Evolutionary conservation across 1,140 invertebrate genomes (phyloP), one percentile per base, ranked within the genome.

Genomic region (Leptinotarsa texana): DNA sequence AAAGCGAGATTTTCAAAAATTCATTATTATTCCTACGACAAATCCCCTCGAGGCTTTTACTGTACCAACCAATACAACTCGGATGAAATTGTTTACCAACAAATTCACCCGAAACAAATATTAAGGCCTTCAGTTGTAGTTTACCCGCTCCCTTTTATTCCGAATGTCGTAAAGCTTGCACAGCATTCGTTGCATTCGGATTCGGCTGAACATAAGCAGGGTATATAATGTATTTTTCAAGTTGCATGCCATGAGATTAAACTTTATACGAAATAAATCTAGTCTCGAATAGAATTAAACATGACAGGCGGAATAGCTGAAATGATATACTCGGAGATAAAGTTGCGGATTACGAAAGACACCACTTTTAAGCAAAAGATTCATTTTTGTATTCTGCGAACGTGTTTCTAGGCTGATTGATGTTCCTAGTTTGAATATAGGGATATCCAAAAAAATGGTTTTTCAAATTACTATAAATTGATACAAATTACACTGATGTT

Each of bases 201-300:
- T 57, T 3, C 51, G 5, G 24, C 42, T 67, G 27, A 67, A 67
- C 27, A 67, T n/a, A 27, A 13, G 65, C 42, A 42, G 13, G 13
- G 27, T n/a, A 67, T 67, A 67, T 67, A 67, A 67, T 67, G 65
- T 42, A 67, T 67, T 67, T 67, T 67, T 67, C 65, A 67, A 67
- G 65, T 67, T 33, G 42, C 65, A 67, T 42, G 65, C 65, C 24
- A 67, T 67, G 65, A 67, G 65, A 67, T 67, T 67, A 67, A 67
- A 67, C 27, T 67, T 27, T 67, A 67, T 67, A 67, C n/a, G 42
- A 33, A 67, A 67, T 67, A 57, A 57, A 57, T 33, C 65, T 33
- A 67, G 65, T 67, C 65, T 67, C 17, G 11, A 33, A 24, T 67
- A 27, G 24, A 33, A 67, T 67, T 67, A 67, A 22, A 67, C 42